phyloP scores from a whole-genome alignment of 2,797 vertebrate species.

The Rachycentron canadum region DNA sequence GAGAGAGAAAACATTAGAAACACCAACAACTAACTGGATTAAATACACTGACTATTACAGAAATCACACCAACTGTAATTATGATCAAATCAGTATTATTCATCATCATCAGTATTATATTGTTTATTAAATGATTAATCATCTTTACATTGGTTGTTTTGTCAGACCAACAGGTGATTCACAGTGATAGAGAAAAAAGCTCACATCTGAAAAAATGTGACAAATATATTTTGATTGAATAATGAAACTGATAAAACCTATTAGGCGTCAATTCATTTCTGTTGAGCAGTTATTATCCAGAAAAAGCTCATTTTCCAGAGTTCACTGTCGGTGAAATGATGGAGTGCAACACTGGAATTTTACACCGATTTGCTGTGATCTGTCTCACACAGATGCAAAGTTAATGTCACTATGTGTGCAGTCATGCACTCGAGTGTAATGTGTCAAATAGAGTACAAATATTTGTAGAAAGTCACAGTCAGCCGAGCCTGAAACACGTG shows the following conservation, averaged over 20 bases:
- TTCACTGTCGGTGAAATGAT: slow-evolving; percentile 1
- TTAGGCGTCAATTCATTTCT: neutral
- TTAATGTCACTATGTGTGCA: neutral
- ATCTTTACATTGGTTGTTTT: neutral
- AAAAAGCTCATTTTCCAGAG: neutral
- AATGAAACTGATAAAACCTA: neutral
- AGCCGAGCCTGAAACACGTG: slow-evolving; percentile 16
- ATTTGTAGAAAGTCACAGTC: slow-evolving; percentile 8
- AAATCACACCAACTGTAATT: too few relatives aligned
- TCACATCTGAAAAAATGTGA: neutral
- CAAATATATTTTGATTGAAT: neutral
- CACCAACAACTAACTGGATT: neutral
- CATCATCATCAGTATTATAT: neutral
- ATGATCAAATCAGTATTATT: neutral
- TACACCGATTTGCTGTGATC: neutral
- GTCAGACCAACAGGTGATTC: neutral
- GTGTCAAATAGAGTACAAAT: neutral
- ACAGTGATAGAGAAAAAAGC: neutral
- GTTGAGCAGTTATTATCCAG: neutral
- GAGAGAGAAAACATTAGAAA: neutral
- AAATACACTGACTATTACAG: neutral
- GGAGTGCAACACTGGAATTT: neutral
- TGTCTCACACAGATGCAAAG: slow-evolving; percentile 1
- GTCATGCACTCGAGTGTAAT: neutral
- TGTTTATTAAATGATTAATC: neutral